phyloP scores from a whole-genome alignment of 2,888 invertebrate genomes.

The Drosophila neotestacea region DNA sequence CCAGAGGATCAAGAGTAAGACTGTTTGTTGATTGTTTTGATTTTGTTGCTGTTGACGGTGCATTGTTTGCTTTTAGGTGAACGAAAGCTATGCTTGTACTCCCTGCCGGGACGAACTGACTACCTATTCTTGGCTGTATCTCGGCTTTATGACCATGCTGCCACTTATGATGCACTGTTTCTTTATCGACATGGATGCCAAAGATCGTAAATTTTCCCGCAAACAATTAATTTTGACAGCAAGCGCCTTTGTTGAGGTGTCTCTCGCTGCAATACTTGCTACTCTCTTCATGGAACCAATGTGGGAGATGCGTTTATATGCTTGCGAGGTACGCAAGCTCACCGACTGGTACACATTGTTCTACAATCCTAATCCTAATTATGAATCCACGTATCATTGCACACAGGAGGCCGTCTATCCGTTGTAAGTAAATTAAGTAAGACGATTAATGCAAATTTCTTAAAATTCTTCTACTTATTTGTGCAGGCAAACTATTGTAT shows the following conservation, averaged over 20 bases:
- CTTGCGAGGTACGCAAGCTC: slow-evolving; percentile 92
- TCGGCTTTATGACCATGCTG: slow-evolving; percentile 97
- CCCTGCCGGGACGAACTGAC: slow-evolving; percentile 91
- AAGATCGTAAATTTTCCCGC: slow-evolving; percentile 91
- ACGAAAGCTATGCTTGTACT: slow-evolving; percentile 89
- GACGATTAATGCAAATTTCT: not conserved
- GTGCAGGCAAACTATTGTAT: slow-evolving; percentile 94
- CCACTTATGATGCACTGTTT: slow-evolving; percentile 96
- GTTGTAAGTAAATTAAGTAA: slow-evolving; percentile 88
- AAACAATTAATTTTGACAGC: slow-evolving; percentile 91
- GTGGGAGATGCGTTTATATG: slow-evolving; percentile 90
- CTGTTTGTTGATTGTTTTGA: slow-evolving; percentile 17
- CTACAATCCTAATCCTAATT: slow-evolving; percentile 97
- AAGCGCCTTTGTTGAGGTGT: slow-evolving; percentile 93
- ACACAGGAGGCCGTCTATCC: slow-evolving; percentile 99
- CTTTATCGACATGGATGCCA: slow-evolving; percentile 94
- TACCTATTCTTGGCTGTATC: slow-evolving; percentile 96
- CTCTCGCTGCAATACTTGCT: slow-evolving; percentile 90
- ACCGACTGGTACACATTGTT: slow-evolving; percentile 99
- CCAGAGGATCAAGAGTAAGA: slow-evolving; percentile 90
- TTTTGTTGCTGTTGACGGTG: not conserved
- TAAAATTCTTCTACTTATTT: not conserved
- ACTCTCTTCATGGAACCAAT: slow-evolving; percentile 93
- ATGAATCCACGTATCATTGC: slow-evolving; percentile 90
- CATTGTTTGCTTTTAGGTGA: slow-evolving; percentile 65